Evolutionary conservation across 92 coral and sea anemone genomes (phyloP).

Genomic region (Pocillopora grandis): DNA sequence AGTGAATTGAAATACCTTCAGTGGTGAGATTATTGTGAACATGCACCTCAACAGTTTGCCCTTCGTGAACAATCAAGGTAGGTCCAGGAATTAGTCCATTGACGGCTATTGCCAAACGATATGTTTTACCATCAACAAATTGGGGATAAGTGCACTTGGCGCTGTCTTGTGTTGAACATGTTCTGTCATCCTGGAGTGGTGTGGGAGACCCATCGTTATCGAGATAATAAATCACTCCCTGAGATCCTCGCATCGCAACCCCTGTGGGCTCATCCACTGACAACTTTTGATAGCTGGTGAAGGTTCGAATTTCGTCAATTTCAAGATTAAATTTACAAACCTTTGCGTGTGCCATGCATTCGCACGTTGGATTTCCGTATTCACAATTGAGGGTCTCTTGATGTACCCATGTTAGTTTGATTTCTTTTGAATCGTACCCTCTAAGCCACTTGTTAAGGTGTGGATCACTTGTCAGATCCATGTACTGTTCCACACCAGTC

Average conservation of each 20-base stretch:
- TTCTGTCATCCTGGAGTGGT: conserved; percentile 16
- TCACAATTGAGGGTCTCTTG: conserved; percentile 24
- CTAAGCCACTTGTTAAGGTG: conserved; percentile 30
- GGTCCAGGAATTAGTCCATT: conserved; percentile 82
- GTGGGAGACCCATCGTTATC: conserved; percentile 10
- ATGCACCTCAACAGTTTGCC: conserved; percentile 53
- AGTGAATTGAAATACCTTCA: conserved; percentile 63
- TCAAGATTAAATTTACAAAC: conserved; percentile 23
- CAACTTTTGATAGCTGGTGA: conserved; percentile 5
- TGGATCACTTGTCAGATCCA: conserved; percentile 32
- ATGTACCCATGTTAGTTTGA: conserved; percentile 26
- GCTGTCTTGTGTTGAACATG: conserved; percentile 27
- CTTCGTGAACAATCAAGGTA: conserved; percentile 69
- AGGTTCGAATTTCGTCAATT: conserved; percentile 4
- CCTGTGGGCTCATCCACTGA: conserved; percentile 20
- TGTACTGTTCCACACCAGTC: conserved; percentile 21
- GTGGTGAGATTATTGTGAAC: conserved; percentile 47
- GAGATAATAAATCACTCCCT: conserved; percentile 32
- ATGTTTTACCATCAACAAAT: conserved; percentile 54
- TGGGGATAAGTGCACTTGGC: conserved; percentile 38
- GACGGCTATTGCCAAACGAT: conserved; percentile 59
- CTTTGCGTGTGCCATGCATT: conserved; percentile 15
- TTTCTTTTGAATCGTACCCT: conserved; percentile 25
- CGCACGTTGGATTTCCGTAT: conserved; percentile 34
- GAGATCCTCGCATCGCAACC: conserved; percentile 27